These are phyloP conservation scores for Odocoileus hemionus DNA, from an alignment of 2,113 vertebrate species.

Conservation along the genomic window DNA sequence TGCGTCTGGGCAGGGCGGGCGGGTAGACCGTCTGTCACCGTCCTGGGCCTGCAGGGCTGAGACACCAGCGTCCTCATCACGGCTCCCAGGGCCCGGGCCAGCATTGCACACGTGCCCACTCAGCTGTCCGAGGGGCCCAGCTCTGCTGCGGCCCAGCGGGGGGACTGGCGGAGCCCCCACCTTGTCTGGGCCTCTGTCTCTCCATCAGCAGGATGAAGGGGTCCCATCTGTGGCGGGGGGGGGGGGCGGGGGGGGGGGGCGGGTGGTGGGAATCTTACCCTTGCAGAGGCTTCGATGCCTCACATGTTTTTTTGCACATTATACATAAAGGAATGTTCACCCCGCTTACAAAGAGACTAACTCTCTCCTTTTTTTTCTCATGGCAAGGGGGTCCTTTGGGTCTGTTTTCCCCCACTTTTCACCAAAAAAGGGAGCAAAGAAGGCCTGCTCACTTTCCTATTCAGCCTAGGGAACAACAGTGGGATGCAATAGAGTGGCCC, in stretches of 20 bases:
- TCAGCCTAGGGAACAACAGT: background rate
- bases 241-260: accelerated
- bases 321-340: too few relatives aligned
- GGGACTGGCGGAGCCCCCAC: accelerated
- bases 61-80: accelerated
- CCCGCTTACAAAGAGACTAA: background rate
- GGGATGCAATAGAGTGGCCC: accelerated
- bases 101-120: accelerated
- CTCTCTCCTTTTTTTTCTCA: background rate
- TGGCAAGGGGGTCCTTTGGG: background rate
- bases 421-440: background rate
- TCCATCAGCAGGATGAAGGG: too few relatives aligned
- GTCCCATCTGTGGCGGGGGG: accelerated
- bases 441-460: background rate
- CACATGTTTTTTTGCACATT: accelerated
- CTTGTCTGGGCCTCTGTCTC: background rate
- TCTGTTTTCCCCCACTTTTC: background rate
- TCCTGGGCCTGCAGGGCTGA: background rate
- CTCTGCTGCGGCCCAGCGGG: background rate
- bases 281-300: background rate
- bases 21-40: accelerated
- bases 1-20: accelerated
- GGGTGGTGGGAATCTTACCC: accelerated
- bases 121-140: background rate
- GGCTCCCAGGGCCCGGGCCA: background rate